Base-by-base conservation (phyloP, 2,113 vertebrate genomes). In the Pholis gunnellus region DNA sequence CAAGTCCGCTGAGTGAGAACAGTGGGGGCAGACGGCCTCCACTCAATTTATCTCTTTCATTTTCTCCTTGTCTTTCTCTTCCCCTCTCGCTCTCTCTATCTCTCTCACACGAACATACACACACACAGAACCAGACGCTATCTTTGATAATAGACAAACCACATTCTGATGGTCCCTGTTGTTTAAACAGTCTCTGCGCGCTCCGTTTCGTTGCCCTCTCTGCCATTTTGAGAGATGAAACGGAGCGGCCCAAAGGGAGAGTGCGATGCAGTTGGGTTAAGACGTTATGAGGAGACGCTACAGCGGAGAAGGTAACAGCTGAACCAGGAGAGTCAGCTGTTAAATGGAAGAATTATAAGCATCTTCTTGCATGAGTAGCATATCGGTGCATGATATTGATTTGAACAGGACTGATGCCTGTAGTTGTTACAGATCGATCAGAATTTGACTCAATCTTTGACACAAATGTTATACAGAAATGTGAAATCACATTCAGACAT, bases 221-320 rank as follows among this genome's bases (percentile, higher is more conserved):
- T 78, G 87, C 81, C 84, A 79, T 88, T 89, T 78, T 79, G 77
- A 86, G 76, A 89, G 85, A 94, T 92, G 92, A 91, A 90, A 87
- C 91, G 29, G 75, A 81, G 78, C 85, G 69, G 76, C 82, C 82
- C 83, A 42, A 29, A 65, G 75, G 87, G 87, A 86, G 65, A 54
- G 48, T 72, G 82, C 65, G 82, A 87, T 84, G 84, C 88, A 87
- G 64, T 64, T 38, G 77, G 84, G 85, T 87, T 88, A 87, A 87
- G 68, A 80, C 86, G 87, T 92, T 90, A 90, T 85, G 79, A 78
- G 29, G 74, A 81, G 79, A 88, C 60, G 61, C 69, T 74, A 46
- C 72, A 82, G 76, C 72, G 71, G 65, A 80, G 74, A 76, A 80
- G 56, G 68, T 72, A 83, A 87, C 75, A 64, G 75, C 72, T 72